Base-by-base conservation (phyloP, 2,113 vertebrate genomes). In the Hippocampus comes region DNA sequence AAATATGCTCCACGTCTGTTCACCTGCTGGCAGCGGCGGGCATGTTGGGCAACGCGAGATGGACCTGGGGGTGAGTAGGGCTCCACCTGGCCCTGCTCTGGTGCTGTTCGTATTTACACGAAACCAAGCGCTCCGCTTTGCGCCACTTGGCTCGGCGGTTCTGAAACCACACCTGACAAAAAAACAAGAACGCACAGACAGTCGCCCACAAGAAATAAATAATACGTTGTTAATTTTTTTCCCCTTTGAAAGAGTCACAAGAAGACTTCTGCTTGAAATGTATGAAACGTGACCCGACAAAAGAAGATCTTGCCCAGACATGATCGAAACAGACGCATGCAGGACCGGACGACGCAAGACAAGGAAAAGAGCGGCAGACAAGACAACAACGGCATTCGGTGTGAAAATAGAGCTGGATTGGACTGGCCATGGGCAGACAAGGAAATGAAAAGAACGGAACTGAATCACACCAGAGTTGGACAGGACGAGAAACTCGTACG, bases 141-240 rank as follows among this genome's bases (percentile, higher is more conserved):
- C 94, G 89, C 96, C 95, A 98, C 84, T 97, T 99, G 1, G 97
- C 97, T 67, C 97, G 84, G 55, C 97, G 95, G 79, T 99, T 99
- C 91, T 99, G 97, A 89, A 99, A 99, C 97, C 97, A 99, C 46
- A 99, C 95, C 97, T 99, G 71, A 78, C 56, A 75, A 55, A 25
- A n/a, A 10, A 23, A 76, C 42, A 7, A 53, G 6, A 6, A 30
- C 46, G 1, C 42, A 34, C 2, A 17, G 17, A 20, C 49, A 23
- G 53, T 51, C 49, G 21, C 18, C 6, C 49, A 8, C 49, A 51
- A 51, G 18, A 18, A 51, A 51, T 9, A 56, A 51, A 51, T 51
- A 1, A 18, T 5, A 15, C 15, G 1, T 48, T 17, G 10, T 43
- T 43, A 11, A 4, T 49, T 51, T 17, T 6, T 51, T 49, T 18